phyloP scores from a whole-genome alignment of 2,113 vertebrate genomes.

The Amphiprion percula region DNA sequence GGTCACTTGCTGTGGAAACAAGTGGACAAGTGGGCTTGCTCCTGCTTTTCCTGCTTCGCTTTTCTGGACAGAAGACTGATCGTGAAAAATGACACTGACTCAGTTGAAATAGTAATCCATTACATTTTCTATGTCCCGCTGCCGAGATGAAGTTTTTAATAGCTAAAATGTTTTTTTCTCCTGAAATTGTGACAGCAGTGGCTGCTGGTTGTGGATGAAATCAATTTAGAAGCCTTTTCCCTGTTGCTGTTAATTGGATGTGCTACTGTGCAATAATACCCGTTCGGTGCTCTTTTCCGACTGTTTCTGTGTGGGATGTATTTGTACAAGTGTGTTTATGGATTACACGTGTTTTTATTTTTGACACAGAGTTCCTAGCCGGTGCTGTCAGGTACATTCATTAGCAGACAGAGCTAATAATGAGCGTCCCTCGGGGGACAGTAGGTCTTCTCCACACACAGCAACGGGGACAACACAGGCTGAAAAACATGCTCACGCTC shows the following conservation, averaged over 20 bases:
- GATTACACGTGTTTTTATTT: slow-evolving; percentile 25
- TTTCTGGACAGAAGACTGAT: slow-evolving; percentile 13
- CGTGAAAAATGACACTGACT: neutral
- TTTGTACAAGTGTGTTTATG: slow-evolving; percentile 26
- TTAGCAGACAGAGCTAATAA: slow-evolving; percentile 66
- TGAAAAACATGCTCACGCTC: slow-evolving; percentile 33
- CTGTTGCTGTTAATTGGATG: slow-evolving; percentile 60
- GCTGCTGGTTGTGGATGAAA: slow-evolving; percentile 41
- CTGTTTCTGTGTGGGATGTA: slow-evolving; percentile 20
- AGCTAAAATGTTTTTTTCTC: slow-evolving; percentile 29
- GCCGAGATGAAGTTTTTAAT: slow-evolving; percentile 39
- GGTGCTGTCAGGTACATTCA: slow-evolving; percentile 49
- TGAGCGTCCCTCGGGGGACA: slow-evolving; percentile 36
- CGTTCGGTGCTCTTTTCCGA: slow-evolving; percentile 16
- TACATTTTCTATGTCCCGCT: slow-evolving; percentile 2
- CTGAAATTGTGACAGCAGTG: slow-evolving; percentile 20
- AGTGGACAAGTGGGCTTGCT: slow-evolving; percentile 21
- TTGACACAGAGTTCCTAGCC: slow-evolving; percentile 42
- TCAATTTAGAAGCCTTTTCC: slow-evolving; percentile 59
- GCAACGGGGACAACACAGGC: slow-evolving; percentile 39
- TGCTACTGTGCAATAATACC: neutral
- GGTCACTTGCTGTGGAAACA: slow-evolving; percentile 31
- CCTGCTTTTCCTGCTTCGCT: neutral
- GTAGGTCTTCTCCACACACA: slow-evolving; percentile 20
- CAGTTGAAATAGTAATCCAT: slow-evolving; percentile 6